Evolutionary conservation across 2,888 invertebrate species (phyloP).

Genomic region (Polylopha cassiicola): DNA sequence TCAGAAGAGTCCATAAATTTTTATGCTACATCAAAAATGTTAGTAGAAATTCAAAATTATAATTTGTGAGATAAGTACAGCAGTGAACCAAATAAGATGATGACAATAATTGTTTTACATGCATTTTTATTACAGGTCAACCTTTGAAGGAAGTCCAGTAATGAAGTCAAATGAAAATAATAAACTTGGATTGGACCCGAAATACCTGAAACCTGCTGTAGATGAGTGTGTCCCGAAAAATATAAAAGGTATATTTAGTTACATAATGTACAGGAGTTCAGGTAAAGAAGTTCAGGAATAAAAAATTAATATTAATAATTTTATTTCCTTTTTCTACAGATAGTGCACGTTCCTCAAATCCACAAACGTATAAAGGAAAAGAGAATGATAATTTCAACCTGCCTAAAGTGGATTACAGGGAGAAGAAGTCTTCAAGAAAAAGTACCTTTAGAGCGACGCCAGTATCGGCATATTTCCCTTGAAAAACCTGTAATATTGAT

Average conservation of each 20-base stretch:
- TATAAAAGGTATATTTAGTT: too few species aligned
- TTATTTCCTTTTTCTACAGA: slow-evolving; percentile 33
- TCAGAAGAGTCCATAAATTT: slow-evolving; percentile 67
- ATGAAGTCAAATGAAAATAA: slow-evolving; percentile 34
- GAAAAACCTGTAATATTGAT: slow-evolving; percentile 23
- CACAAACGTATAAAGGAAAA: slow-evolving; percentile 46
- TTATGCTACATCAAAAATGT: slow-evolving; percentile 65
- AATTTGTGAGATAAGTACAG: too few species aligned
- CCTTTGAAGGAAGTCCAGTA: slow-evolving; percentile 55
- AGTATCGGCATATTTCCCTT: slow-evolving; percentile 69
- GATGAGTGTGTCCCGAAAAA: too few species aligned
- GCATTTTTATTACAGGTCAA: slow-evolving; percentile 40
- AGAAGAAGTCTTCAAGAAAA: slow-evolving; percentile 57
- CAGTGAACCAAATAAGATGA: too few species aligned
- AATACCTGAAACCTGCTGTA: slow-evolving; percentile 58
- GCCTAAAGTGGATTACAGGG: slow-evolving; percentile 65
- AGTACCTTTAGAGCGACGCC: slow-evolving; percentile 61
- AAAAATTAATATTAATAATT: neutral
- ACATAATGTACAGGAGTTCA: too few species aligned
- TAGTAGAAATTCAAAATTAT: slow-evolving; percentile 28
- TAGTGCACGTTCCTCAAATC: slow-evolving; percentile 24
- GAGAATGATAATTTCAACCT: slow-evolving; percentile 57
- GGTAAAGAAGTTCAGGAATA: too few species aligned
- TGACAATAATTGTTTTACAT: neutral
- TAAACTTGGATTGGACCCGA: slow-evolving; percentile 59